Base-by-base conservation (phyloP, 2,888 invertebrate species). In the Stenodema calcarata region DNA sequence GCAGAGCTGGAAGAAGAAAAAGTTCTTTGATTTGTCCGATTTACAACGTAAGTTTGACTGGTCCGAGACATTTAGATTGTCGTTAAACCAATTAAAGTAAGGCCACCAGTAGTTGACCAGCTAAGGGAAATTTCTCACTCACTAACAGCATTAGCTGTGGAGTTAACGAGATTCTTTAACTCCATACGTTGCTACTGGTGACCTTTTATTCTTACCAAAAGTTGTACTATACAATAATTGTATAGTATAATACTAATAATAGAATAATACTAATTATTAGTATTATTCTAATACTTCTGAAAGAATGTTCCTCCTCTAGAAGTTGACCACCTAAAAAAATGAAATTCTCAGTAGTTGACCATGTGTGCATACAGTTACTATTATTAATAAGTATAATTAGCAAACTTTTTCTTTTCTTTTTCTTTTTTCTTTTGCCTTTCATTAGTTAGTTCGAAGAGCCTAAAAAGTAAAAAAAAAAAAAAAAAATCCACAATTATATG, bases 1-100 rank as follows among this genome's bases (percentile, higher is more conserved):
- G 70, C 28, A 18, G 86, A 27, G 76, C 75, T 18, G 88, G 86
- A 12, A 27, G 89, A 23, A 91, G 93, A 87, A 92, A 93, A 81
- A 93, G 93, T 89, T 93, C 94, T 0, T 91, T 94, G 87, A 93
- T 94, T 87, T 94, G 94, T 90, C 93, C 94, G 0, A 93, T 94
- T 89, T 94, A 94, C 89, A 94, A 93, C 90, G 94, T 94, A 90
- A 92, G 54, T 44, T 62, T 18, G n/a, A 16, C 42, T 42, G 12
- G 6, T 42, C 42, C 7, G 12, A 42, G 12, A 42, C 12, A 42
- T 42, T 6, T 12, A n/a, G n/a, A n/a, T n/a, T n/a, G n/a, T n/a
- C n/a, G n/a, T n/a, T n/a, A n/a, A n/a, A n/a, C n/a, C n/a, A 62
- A 73, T 4, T 76, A 76, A 35, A 41, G 30, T 76, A 35, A 76